Percentiles rank a stretch among this genome's conserved stretches.
These are phyloP conservation scores for Sardina pilchardus DNA, from an alignment of 2,113 vertebrate species.

Conservation along the genomic window DNA sequence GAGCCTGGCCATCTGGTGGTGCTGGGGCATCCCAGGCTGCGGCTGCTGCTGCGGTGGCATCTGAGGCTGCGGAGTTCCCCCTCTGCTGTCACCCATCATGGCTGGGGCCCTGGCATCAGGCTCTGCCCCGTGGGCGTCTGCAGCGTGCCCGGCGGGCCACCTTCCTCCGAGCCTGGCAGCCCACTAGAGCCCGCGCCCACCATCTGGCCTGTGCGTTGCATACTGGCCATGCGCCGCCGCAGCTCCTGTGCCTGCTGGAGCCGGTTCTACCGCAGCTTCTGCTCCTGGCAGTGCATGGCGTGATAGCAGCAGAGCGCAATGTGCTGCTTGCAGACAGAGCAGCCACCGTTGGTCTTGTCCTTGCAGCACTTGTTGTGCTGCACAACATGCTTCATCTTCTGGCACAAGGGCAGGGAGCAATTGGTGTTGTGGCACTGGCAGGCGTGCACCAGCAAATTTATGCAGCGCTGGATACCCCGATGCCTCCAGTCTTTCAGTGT, in stretches of 20 bases:
- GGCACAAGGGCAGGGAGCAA: conserved; percentile 91
- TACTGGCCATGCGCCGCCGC: conserved; percentile 91
- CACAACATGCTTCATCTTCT: conserved; percentile 97
- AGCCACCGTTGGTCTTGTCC: conserved; percentile 93
- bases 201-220: conserved; percentile 86
- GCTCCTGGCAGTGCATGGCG: conserved; percentile 96
- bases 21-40: conserved; percentile 62
- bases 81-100: conserved; percentile 56
- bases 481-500: too few relatives aligned
- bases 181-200: conserved; percentile 66
- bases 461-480: too few relatives aligned
- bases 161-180: conserved; percentile 69
- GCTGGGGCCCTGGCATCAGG: conserved; percentile 61
- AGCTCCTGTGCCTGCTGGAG: conserved; percentile 98
- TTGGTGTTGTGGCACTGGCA: conserved; percentile 98
- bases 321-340: conserved; percentile 94
- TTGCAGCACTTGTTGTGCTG: conserved; percentile 97
- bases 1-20: conserved; percentile 58
- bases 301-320: conserved; percentile 96
- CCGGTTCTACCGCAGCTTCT: too few relatives aligned
- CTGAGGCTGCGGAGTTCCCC: conserved; percentile 27
- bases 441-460: conserved; percentile 92
- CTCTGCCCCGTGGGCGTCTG: conserved; percentile 80
- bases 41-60: conserved; percentile 69
- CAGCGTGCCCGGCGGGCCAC: conserved; percentile 79